Percentiles rank a stretch among this genome's conserved stretches.
These are phyloP conservation scores for Notarius quadriscutis DNA, from an alignment of 2,113 vertebrate genomes.

Conservation along the genomic window DNA sequence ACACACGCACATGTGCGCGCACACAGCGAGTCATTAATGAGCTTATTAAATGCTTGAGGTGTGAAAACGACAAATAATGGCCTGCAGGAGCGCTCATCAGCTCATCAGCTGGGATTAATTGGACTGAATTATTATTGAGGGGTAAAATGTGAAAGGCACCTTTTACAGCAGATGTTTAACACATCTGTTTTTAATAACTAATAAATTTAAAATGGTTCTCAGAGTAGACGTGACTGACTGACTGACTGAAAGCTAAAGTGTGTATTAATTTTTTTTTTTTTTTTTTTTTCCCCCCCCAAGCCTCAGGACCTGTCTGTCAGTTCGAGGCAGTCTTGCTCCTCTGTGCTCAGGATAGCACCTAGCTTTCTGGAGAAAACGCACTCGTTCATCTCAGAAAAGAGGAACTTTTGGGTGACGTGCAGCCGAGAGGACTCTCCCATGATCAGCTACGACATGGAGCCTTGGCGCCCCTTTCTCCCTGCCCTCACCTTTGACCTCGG, in stretches of 20 bases:
- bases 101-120: no score
- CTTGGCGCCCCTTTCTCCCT: conserved; percentile 42
- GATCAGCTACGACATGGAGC: conserved; percentile 40
- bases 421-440: conserved; percentile 48
- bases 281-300: neutral
- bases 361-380: neutral
- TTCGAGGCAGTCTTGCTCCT: neutral
- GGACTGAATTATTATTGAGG: no score
- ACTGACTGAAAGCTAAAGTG: neutral
- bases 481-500: conserved; percentile 10
- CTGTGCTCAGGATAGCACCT: conserved; percentile 39
- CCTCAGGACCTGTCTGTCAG: conserved; percentile 46
- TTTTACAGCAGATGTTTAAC: no score
- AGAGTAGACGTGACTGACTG: no score
- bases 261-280: neutral
- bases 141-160: no score
- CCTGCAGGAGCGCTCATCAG: no score
- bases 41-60: neutral
- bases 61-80: neutral
- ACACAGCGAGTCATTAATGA: neutral
- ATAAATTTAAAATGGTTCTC: neutral
- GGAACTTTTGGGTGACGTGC: conserved; percentile 49
- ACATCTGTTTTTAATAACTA: neutral
- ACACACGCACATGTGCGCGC: neutral
- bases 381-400: conserved; percentile 29